Evolutionary conservation across 2,888 invertebrate species (phyloP).

Genomic region (Diaperis boleti): DNA sequence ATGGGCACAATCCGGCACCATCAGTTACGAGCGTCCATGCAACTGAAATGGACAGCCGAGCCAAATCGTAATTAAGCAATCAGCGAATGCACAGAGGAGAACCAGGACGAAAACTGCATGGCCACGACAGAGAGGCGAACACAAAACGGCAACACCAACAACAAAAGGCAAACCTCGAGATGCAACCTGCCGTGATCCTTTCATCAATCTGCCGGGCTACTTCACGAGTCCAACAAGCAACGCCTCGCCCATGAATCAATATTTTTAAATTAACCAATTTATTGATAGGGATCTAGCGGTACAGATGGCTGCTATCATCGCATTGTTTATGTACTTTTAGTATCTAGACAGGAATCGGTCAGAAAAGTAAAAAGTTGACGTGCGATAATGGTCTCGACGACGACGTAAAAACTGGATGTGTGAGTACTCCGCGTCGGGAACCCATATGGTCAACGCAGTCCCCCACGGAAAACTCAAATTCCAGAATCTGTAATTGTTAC

Average conservation of each 20-base stretch:
- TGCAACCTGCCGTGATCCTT: slow-evolving; percentile 45
- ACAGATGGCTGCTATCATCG: slow-evolving; percentile 55
- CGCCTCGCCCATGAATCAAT: slow-evolving; percentile 63
- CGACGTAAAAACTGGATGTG: slow-evolving; percentile 47
- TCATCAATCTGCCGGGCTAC: slow-evolving; percentile 52
- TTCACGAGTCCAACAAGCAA: slow-evolving; percentile 55
- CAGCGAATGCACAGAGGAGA: slow-evolving; percentile 29
- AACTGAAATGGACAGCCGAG: slow-evolving; percentile 32
- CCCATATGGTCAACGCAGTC: slow-evolving; percentile 4
- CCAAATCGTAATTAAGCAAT: slow-evolving; percentile 42
- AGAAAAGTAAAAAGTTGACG: slow-evolving; percentile 55
- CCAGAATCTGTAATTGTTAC: not conserved
- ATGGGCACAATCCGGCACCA: slow-evolving; percentile 24
- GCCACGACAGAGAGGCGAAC: slow-evolving; percentile 16
- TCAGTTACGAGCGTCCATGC: slow-evolving; percentile 25
- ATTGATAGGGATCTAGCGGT: slow-evolving; percentile 61
- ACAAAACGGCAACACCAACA: slow-evolving; percentile 30
- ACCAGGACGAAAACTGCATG: slow-evolving; percentile 30
- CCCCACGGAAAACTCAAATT: slow-evolving; percentile 1
- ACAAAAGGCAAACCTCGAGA: slow-evolving; percentile 37
- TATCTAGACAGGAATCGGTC: slow-evolving; percentile 54
- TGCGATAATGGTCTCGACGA: slow-evolving; percentile 45
- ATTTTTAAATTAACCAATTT: slow-evolving; percentile 65
- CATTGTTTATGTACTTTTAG: slow-evolving; percentile 54
- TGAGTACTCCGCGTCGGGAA: slow-evolving; percentile 39